Evolutionary conservation across 2,113 vertebrate species (phyloP).

Genomic region (Athene cunicularia): DNA sequence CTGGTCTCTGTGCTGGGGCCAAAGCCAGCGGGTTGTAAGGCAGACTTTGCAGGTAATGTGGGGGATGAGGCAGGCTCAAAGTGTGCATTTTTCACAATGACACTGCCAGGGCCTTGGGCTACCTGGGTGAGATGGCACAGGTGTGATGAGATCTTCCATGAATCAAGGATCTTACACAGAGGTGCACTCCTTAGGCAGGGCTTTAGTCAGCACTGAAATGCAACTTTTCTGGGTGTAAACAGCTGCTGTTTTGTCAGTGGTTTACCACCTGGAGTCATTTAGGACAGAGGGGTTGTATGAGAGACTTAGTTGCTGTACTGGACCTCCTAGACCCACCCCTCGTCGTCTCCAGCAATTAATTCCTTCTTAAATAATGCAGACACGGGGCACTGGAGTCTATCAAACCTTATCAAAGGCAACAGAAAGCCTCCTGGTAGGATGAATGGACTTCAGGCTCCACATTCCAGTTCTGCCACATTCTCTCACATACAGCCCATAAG

Average conservation of each 20-base stretch:
- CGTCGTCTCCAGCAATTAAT: not conserved
- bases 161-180: not conserved
- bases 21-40: not conserved
- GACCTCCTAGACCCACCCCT: not conserved
- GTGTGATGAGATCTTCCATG: not conserved
- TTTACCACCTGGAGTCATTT: not conserved
- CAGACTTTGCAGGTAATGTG: constrained; percentile 28
- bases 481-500: not conserved
- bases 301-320: not conserved
- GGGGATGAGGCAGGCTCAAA: not conserved
- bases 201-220: not conserved
- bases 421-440: not conserved
- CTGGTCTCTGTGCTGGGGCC: constrained; percentile 42
- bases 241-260: not conserved
- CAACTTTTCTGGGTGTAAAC: not conserved
- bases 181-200: not conserved
- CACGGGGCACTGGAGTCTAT: not conserved
- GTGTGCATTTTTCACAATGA: not conserved
- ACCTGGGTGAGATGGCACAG: not conserved
- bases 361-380: not conserved
- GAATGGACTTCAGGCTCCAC: not conserved
- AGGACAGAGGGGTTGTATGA: not conserved
- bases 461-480: not conserved
- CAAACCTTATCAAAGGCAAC: not conserved
- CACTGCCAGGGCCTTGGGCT: not conserved